Base-by-base conservation (phyloP, 2,797 vertebrate species). In the Esox lucius region DNA sequence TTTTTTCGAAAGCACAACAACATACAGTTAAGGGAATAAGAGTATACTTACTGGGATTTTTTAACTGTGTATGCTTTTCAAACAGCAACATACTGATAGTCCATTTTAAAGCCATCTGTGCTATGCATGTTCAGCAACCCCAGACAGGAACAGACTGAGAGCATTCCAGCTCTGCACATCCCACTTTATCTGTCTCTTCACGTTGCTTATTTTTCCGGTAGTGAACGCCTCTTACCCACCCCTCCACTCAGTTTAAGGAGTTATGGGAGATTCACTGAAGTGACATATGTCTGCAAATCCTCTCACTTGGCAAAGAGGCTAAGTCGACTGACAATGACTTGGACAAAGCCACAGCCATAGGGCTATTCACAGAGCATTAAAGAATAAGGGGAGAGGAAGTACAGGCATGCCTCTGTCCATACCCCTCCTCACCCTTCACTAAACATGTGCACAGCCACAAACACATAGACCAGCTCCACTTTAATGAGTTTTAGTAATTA, bases 271-370 rank as follows among this genome's bases (percentile, higher is more conserved):
- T 88, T 89, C 90, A 74, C 83, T 88, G 77, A 87, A 87, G 86
- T 91, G 91, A 93, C 91, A 93, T 93, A 92, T 93, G 93, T 93
- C 85, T 72, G 86, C 85, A 92, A 92, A 94, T 90, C 91, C 88
- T 90, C 91, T 93, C 89, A 84, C 88, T 84, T 83, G 86, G 88
- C 85, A 88, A 83, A 84, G 84, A 87, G 76, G 82, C 76, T 91
- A 91, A 92, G 90, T 87, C 79, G 56, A 9, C 72, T 83, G 80
- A 92, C 90, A 92, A 91, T 91, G 90, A 89, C 81, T 77, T 76
- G 86, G 89, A 91, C 90, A 92, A 92, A 92, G 89, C 80, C 77
- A 83, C 83, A 87, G 87, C 89, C 77, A 79, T 81, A 11, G 79
- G 90, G 87, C 79, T 73, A 80, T 89, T 88, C 75, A 75, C 76